Evolutionary conservation across 2,113 vertebrate species (phyloP).

Genomic region (Alaudala cheleensis): DNA sequence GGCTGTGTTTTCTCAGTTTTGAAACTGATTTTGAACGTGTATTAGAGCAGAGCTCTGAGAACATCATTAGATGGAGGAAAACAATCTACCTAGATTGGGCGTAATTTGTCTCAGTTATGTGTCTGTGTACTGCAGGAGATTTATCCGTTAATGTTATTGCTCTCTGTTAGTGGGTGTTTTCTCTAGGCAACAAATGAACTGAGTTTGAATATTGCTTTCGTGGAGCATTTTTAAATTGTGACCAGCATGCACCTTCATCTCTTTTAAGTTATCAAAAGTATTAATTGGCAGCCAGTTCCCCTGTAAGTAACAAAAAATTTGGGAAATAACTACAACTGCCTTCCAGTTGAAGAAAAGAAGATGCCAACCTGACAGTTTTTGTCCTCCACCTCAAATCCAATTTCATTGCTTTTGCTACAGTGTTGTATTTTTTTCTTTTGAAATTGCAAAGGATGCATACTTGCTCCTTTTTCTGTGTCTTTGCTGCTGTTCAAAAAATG

Average conservation of each 20-base stretch:
- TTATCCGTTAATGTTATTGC: slow-evolving; percentile 21
- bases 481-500: neutral
- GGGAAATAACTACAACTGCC: neutral
- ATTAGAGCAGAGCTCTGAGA: slow-evolving; percentile 38
- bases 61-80: slow-evolving; percentile 53
- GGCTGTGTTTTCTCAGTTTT: slow-evolving; percentile 43
- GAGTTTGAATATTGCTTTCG: slow-evolving; percentile 54
- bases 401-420: neutral
- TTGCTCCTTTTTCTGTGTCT: neutral
- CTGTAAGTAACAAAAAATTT: slow-evolving; percentile 29
- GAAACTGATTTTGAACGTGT: slow-evolving; percentile 46
- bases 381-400: neutral
- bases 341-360: neutral
- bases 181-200: slow-evolving; percentile 43
- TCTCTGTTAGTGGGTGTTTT: slow-evolving; percentile 46
- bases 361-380: neutral
- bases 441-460: neutral
- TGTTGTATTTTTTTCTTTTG: neutral
- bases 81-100: slow-evolving; percentile 1
- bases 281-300: neutral
- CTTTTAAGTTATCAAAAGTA: neutral
- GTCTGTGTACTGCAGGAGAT: slow-evolving; percentile 39
- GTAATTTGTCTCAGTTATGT: slow-evolving; percentile 45
- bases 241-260: neutral
- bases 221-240: slow-evolving; percentile 23